Conservation (phyloP, 2,113 vertebrate species). For the Pipra filicauda region DNA sequence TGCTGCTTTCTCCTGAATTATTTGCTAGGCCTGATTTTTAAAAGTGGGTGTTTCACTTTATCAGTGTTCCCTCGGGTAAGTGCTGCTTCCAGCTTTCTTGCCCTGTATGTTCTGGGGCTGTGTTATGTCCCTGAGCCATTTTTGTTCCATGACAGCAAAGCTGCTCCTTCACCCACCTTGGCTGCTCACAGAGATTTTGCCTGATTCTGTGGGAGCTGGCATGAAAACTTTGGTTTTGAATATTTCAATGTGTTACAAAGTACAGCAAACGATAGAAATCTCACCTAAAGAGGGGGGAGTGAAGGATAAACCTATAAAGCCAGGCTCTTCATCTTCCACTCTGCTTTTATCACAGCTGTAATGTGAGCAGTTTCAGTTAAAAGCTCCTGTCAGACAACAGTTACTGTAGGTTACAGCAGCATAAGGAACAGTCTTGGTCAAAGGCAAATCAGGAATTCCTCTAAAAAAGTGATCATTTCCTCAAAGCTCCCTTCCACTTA, state of each 20-base stretch:
- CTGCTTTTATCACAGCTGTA: conserved; percentile 70
- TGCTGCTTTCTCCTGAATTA: background rate
- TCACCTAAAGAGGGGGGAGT: background rate
- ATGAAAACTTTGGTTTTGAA: conserved; percentile 11
- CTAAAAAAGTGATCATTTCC: background rate
- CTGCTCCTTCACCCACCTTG: background rate
- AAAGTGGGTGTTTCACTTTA: background rate
- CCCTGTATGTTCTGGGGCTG: background rate
- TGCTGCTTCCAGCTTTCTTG: background rate
- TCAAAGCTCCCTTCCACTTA: background rate
- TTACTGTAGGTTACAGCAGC: conserved; percentile 48
- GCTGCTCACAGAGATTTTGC: background rate
- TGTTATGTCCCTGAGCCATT: background rate
- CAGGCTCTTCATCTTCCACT: conserved; percentile 63
- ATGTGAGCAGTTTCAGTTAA: conserved; percentile 70
- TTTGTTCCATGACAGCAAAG: background rate
- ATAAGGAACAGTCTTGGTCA: conserved; percentile 25
- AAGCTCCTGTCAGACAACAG: conserved; percentile 64
- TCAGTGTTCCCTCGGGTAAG: background rate
- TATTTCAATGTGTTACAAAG: conserved; percentile 45
- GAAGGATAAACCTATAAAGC: conserved; percentile 32
- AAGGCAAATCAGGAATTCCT: conserved; percentile 32
- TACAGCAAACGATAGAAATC: background rate
- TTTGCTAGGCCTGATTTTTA: background rate
- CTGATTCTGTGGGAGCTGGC: background rate